Evolutionary conservation across 2,888 invertebrate species (phyloP).

Genomic region (Miltochrista miniata): DNA sequence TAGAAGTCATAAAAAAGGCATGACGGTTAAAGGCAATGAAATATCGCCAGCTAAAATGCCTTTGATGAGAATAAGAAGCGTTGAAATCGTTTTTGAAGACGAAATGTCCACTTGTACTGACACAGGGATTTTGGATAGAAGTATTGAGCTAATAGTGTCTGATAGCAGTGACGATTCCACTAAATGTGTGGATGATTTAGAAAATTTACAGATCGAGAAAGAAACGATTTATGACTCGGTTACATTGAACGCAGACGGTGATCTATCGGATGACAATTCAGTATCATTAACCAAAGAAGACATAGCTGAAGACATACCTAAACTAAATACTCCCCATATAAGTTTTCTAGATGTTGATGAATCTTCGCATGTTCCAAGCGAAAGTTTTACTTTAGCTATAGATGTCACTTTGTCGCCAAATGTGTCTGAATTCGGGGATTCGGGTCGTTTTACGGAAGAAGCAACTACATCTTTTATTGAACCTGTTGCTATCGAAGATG

Average conservation of each 20-base stretch:
- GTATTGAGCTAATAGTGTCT: slow-evolving; percentile 62
- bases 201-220: slow-evolving; percentile 58
- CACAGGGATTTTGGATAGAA: slow-evolving; percentile 63
- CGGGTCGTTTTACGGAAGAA: slow-evolving; percentile 74
- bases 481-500: slow-evolving; percentile 61
- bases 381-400: slow-evolving; percentile 49
- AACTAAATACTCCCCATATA: slow-evolving; percentile 35
- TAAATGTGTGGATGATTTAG: slow-evolving; percentile 72
- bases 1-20: slow-evolving; percentile 50
- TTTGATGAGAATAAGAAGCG: slow-evolving; percentile 75
- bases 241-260: slow-evolving; percentile 70
- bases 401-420: slow-evolving; percentile 61
- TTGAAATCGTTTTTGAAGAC: slow-evolving; percentile 78
- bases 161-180: slow-evolving; percentile 77
- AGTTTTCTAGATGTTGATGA: slow-evolving; percentile 44
- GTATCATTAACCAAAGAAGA: slow-evolving; percentile 53
- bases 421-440: slow-evolving; percentile 68
- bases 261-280: slow-evolving; percentile 70
- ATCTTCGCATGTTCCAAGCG: slow-evolving; percentile 48
- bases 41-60: slow-evolving; percentile 74
- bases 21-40: slow-evolving; percentile 70
- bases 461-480: slow-evolving; percentile 67
- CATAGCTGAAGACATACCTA: slow-evolving; percentile 35
- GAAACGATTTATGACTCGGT: slow-evolving; percentile 61
- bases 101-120: slow-evolving; percentile 76